Evolutionary conservation across 2,113 vertebrate genomes (phyloP), one percentile per base, ranked within the genome.

Genomic region (Mionectes macconnelli): DNA sequence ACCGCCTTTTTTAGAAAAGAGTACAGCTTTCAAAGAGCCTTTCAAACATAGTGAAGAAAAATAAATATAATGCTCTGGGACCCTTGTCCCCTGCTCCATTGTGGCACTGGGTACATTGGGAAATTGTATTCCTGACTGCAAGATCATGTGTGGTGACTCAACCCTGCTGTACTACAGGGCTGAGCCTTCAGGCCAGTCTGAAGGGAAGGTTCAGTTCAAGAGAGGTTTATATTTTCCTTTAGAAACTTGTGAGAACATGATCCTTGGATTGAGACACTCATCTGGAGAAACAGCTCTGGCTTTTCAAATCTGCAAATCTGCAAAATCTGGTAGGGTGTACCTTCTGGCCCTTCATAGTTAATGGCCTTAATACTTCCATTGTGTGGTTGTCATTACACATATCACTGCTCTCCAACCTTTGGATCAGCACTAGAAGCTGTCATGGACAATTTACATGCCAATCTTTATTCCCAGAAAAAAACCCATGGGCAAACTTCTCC

Each of bases 251-350:
- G 78, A 57, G 85, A 94, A 80, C 45, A 50, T 1, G 31, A 33
- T 55, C 33, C 91, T 95, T 66, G 39, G 25, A 60, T 73, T 84
- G 83, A 90, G 84, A 53, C 64, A 90, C 90, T 96, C 39, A 49
- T 74, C 69, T 75, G 4, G 3, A 95, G 69, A 75, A 94, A 68
- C 23, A 79, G 60, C 39, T 84, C 81, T 80, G 82, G 80, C 85
- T 91, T 94, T 95, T 95, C n/a, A 92, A 86, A 93, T 60, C 93
- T 90, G 42, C 53, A 83, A 7, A 55, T n/a, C n/a, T n/a, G n/a
- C n/a, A n/a, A n/a, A n/a, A n/a, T n/a, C n/a, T n/a, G 33, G 50
- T 59, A 82, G 49, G 0, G 0, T 8, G 13, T 68, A 35, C 84
- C 94, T 87, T 76, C 82, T 44, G 70, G 55, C 63, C 78, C 83